Base-by-base conservation (phyloP, 2,113 vertebrate genomes). In the Chinchilla lanigera region DNA sequence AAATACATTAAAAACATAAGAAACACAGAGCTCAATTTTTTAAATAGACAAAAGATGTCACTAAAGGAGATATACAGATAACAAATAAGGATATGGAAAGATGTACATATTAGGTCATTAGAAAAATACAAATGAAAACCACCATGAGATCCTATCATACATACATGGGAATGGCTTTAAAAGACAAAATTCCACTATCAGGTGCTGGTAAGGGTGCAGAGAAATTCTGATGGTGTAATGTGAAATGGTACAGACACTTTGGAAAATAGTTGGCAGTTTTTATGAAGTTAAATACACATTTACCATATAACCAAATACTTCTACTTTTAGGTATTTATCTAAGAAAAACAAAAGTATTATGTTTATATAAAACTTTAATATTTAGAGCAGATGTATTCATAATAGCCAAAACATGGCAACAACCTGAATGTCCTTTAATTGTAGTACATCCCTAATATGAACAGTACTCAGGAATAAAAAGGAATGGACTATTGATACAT, bases 121-220 rank as follows among this genome's bases (percentile, higher is more conserved):
- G 58, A 67, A 44, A 95, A 86, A 86, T 12, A 82, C 35, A 83
- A 67, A 86, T 73, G n/a, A 82, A 60, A 93, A 52, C 75, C 44
- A 90, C 44, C 58, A 16, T 16, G 33, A 86, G 35, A 65, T 83
- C n/a, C 28, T 54, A 75, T 17, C 56, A 47, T 1, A 38, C 6
- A 83, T 52, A 69, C 28, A n/a, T 56, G 93, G 90, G 65, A 83
- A 83, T 41, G 38, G 5, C 11, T 80, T 94, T 91, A 81, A 22
- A 44, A 86, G 88, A n/a, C 24, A 89, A 94, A 69, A 65, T 41
- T 73, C 63, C 1, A 54, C 56, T 75, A 63, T 22, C 19, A 65
- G 52, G 47, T 65, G 61, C 26, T 58, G 35, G 4, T 82, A 71
- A 71, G 60, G 28, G 41, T 41, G 11, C 44, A 81, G 3, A 67